Percentiles rank a stretch among this genome's conserved stretches.
These are phyloP conservation scores for Chelonus formosanus DNA, from an alignment of 2,888 invertebrate species.

Conservation along the genomic window DNA sequence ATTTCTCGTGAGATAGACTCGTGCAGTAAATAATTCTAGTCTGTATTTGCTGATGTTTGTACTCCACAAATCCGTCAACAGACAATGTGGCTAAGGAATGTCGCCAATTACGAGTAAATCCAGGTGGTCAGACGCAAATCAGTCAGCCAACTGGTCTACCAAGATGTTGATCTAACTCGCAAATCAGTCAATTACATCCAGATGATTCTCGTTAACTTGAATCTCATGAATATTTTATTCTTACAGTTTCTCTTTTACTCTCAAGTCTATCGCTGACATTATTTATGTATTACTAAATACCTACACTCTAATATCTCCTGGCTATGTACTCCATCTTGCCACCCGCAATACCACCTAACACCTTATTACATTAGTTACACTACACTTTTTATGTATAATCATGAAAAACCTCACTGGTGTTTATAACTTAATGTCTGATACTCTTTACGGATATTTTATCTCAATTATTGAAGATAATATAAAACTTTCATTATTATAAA, in stretches of 20 bases:
- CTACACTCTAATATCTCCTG: too few species aligned
- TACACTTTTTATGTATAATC: not conserved
- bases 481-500: conserved; percentile 3
- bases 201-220: conserved; percentile 1
- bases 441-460: not conserved
- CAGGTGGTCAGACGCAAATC: conserved; percentile 24
- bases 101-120: conserved; percentile 20
- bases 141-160: conserved; percentile 10
- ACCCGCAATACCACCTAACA: conserved; percentile 7
- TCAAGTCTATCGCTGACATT: not conserved
- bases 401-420: not conserved
- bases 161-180: conserved; percentile 20
- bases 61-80: conserved; percentile 13
- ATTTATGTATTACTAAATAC: too few species aligned
- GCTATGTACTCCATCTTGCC: not conserved
- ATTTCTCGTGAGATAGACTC: conserved; percentile 14
- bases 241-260: conserved; percentile 1
- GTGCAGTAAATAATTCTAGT: conserved; percentile 18
- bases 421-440: conserved; percentile 2
- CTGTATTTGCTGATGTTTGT: not conserved
- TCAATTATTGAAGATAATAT: conserved; percentile 2
- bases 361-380: conserved; percentile 5
- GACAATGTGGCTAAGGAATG: conserved; percentile 10
- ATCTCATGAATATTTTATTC: not conserved
- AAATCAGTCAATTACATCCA: conserved; percentile 23